Evolutionary conservation across 2,888 invertebrate genomes (phyloP).

Genomic region (Diarsia rubi): DNA sequence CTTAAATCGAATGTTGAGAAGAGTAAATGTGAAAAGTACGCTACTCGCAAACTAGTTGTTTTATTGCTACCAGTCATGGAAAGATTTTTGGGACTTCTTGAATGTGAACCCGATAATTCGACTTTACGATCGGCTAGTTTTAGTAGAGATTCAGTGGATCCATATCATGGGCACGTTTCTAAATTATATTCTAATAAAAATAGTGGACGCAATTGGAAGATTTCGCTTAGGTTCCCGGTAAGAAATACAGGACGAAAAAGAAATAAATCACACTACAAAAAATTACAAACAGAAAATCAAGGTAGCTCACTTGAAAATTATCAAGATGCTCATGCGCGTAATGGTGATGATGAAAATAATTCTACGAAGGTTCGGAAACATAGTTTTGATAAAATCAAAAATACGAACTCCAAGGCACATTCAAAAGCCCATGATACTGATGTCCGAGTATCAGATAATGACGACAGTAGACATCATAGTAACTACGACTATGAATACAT

Average conservation of each 20-base stretch:
- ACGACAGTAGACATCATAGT: background rate
- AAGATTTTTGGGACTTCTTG: slow-evolving; percentile 46
- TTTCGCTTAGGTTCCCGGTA: background rate
- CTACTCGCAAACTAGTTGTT: slow-evolving; percentile 43
- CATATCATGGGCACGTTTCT: slow-evolving; percentile 17
- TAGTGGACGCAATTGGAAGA: background rate
- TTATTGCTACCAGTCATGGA: slow-evolving; percentile 53
- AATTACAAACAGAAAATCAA: background rate
- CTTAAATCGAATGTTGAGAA: slow-evolving; percentile 22
- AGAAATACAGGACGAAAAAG: slow-evolving; percentile 7
- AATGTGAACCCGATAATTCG: slow-evolving; percentile 56
- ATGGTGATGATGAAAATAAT: slow-evolving; percentile 7
- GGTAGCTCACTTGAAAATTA: slow-evolving; percentile 16
- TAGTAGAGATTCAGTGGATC: background rate
- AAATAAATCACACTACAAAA: background rate
- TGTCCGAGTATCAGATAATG: background rate
- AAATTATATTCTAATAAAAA: slow-evolving; percentile 21
- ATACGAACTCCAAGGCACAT: background rate
- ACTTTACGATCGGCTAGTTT: slow-evolving; percentile 51
- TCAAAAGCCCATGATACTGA: background rate
- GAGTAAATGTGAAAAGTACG: slow-evolving; percentile 49
- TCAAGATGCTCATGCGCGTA: background rate
- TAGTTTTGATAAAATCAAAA: slow-evolving; percentile 8
- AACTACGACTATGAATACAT: slow-evolving; percentile 29
- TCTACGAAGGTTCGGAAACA: slow-evolving; percentile 20